Conservation (phyloP, 2,113 vertebrate species). For the Ursus arctos region DNA sequence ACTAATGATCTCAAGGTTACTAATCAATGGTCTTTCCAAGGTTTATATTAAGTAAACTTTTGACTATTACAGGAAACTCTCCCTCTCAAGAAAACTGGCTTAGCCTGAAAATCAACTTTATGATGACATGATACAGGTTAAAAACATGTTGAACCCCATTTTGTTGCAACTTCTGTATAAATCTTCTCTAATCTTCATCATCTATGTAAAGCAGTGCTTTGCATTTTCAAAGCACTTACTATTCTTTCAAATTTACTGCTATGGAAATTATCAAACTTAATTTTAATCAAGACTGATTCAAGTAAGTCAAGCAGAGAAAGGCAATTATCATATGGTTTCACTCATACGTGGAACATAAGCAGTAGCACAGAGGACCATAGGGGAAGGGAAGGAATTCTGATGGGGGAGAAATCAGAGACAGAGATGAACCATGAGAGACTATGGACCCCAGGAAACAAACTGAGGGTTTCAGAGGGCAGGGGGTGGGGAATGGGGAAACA, state of each 20-base stretch:
- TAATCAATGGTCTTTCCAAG: not conserved
- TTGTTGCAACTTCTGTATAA: not conserved
- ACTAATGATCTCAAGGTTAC: not conserved
- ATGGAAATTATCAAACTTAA: constrained; percentile 15
- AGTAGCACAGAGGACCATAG: too few species aligned
- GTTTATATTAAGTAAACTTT: constrained; percentile 22
- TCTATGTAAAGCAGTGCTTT: not conserved
- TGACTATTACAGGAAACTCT: not conserved
- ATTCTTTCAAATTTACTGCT: not conserved
- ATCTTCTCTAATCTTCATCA: not conserved
- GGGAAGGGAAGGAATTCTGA: too few species aligned
- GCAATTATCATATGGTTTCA: too few species aligned
- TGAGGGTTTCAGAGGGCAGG: too few species aligned
- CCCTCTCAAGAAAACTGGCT: constrained; percentile 3
- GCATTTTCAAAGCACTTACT: not conserved
- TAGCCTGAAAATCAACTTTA: not conserved
- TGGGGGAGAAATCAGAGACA: too few species aligned
- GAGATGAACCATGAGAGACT: too few species aligned
- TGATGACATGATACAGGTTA: not conserved
- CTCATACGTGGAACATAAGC: too few species aligned
- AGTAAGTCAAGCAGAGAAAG: not conserved
- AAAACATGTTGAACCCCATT: not conserved
- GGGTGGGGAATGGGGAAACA: too few species aligned
- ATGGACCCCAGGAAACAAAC: too few species aligned
- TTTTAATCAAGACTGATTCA: constrained; percentile 30